phyloP scores from a whole-genome alignment of 2,113 vertebrate genomes.

The Oriolus oriolus region DNA sequence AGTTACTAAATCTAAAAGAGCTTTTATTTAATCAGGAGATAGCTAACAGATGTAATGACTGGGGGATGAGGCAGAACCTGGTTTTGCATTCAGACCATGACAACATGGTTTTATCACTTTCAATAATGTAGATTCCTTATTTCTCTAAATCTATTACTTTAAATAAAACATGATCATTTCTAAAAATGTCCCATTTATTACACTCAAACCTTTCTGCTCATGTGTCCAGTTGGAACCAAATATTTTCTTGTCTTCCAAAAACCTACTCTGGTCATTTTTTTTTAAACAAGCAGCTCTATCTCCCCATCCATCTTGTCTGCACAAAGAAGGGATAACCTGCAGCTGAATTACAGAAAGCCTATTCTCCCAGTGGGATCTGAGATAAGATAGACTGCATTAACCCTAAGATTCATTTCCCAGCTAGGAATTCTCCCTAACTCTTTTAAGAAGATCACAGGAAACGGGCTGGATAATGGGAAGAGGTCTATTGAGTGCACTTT shows the following conservation, averaged over 20 bases:
- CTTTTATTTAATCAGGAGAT: conserved; percentile 70
- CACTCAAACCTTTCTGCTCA: background rate
- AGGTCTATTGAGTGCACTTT: conserved; percentile 64
- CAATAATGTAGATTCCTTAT: background rate
- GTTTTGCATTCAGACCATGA: conserved; percentile 14
- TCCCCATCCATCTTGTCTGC: conserved; percentile 54
- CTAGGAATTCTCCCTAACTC: conserved; percentile 51
- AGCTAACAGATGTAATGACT: conserved; percentile 49
- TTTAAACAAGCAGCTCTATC: background rate
- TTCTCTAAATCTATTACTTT: background rate
- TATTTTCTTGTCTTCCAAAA: conserved; percentile 19
- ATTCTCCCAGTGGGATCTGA: conserved; percentile 64
- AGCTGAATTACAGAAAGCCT: conserved; percentile 63
- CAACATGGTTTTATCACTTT: conserved; percentile 18
- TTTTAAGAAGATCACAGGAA: conserved; percentile 67
- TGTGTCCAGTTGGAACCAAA: background rate
- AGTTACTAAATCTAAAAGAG: conserved; percentile 62
- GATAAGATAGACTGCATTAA: conserved; percentile 70
- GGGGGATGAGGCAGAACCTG: conserved; percentile 27
- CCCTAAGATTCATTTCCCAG: conserved; percentile 69
- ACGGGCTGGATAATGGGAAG: conserved; percentile 45
- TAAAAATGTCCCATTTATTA: background rate
- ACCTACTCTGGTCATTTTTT: background rate
- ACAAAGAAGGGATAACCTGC: conserved; percentile 42
- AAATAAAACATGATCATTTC: background rate